Base-by-base conservation (phyloP, 2,888 invertebrate species). In the Emmelina monodactyla region DNA sequence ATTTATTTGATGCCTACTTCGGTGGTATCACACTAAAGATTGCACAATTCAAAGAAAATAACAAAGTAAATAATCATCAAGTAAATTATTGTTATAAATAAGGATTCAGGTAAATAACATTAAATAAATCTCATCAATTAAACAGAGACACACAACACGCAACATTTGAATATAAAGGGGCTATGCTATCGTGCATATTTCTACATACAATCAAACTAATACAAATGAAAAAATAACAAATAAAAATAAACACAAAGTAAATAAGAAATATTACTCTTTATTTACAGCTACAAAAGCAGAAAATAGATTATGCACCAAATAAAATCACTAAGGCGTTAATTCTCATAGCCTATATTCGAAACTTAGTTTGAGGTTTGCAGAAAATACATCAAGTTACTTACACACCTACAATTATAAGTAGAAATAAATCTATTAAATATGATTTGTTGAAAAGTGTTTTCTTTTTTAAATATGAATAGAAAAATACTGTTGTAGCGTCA, bases 321-420 rank as follows among this genome's bases (percentile, higher is more conserved):
- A 46, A 39, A 44, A 29, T 29, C 12, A 4, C 10, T 11, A 2
- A 44, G 3, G 14, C 45, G 54, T 65, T 63, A 51, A 52, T n/a
- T n/a, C n/a, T 61, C 67, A 72, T 72, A 71, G 70, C 68, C 69
- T 71, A 69, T 33, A 60, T 58, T 58, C 57, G 55, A 62, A 49
- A 34, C 29, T 37, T 42, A 22, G 7, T n/a, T 16, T 41, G 35
- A 35, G 32, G 38, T 14, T 10, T n/a, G 11, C 12, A 32, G n/a
- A n/a, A n/a, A n/a, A n/a, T n/a, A n/a, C 19, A 19, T 19, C 9
- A 19, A 19, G 5, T 6, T 9, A 19, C 19, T 6, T 9, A 19
- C 19, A 6, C 19, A 9, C 9, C 19, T 9, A 19, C 19, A 19
- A n/a, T n/a, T n/a, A n/a, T n/a, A n/a, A n/a, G n/a, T n/a, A n/a